phyloP scores from a whole-genome alignment of 2,113 vertebrate species.

The Malurus elegans region DNA sequence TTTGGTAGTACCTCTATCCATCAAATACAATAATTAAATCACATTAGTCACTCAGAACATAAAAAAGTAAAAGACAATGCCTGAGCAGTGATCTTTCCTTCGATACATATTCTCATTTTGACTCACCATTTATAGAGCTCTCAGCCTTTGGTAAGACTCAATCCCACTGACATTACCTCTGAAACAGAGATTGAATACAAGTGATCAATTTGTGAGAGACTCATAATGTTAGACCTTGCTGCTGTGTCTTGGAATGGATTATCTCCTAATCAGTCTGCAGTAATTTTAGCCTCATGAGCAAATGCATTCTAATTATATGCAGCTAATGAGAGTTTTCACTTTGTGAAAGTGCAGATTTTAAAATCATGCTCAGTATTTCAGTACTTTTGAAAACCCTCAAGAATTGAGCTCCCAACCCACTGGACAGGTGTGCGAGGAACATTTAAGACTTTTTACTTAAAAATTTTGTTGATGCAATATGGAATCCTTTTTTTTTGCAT shows the following conservation, averaged over 20 bases:
- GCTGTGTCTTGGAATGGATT: not conserved
- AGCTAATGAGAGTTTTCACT: not conserved
- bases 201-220: not conserved
- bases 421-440: not conserved
- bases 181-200: not conserved
- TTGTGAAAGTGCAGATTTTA: not conserved
- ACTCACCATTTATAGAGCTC: not conserved
- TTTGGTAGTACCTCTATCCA: not conserved
- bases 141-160: not conserved
- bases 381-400: not conserved
- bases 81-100: not conserved
- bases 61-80: not conserved
- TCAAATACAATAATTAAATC: not conserved
- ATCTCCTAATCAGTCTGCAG: not conserved
- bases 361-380: not conserved
- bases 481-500: not conserved
- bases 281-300: not conserved
- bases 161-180: not conserved
- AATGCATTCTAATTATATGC: not conserved
- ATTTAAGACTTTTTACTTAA: not conserved
- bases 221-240: not conserved
- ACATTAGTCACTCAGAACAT: not conserved
- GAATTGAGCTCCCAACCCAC: not conserved
- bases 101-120: not conserved
- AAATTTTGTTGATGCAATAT: not conserved